Evolutionary conservation across 2,797 vertebrate genomes (phyloP).

Genomic region (Ataeniobius toweri): DNA sequence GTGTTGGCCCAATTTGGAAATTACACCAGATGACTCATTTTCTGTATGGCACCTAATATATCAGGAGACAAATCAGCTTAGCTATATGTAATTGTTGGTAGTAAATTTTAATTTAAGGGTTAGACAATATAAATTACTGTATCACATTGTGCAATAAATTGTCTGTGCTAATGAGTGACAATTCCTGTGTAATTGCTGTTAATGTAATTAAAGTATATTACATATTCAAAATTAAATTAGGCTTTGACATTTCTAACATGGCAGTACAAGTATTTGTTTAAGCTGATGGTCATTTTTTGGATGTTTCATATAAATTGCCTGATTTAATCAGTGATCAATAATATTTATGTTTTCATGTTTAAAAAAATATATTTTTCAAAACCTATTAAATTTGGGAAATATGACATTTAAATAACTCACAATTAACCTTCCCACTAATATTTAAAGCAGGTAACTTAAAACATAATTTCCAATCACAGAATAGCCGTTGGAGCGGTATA

Average conservation of each 20-base stretch:
- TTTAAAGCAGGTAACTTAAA: background rate
- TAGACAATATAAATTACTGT: background rate
- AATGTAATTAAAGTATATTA: background rate
- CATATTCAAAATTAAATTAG: conserved; percentile 1
- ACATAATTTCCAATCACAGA: background rate
- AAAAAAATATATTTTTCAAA: background rate
- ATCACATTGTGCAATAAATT: fast-evolving
- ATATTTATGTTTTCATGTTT: background rate
- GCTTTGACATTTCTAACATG: background rate
- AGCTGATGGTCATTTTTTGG: background rate
- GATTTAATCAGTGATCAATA: background rate
- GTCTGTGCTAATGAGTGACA: background rate
- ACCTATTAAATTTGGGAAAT: background rate
- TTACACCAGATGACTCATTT: background rate
- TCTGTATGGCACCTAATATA: conserved; percentile 6
- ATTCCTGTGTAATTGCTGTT: background rate
- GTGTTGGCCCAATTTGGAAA: background rate
- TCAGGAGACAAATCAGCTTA: background rate
- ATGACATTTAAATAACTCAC: background rate
- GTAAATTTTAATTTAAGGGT: conserved; percentile 1
- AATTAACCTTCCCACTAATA: background rate
- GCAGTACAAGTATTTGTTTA: background rate
- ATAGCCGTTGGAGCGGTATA: background rate
- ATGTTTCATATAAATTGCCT: background rate
- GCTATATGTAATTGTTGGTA: background rate